Base-by-base conservation (phyloP, 2,113 vertebrate genomes). In the Numida meleagris region DNA sequence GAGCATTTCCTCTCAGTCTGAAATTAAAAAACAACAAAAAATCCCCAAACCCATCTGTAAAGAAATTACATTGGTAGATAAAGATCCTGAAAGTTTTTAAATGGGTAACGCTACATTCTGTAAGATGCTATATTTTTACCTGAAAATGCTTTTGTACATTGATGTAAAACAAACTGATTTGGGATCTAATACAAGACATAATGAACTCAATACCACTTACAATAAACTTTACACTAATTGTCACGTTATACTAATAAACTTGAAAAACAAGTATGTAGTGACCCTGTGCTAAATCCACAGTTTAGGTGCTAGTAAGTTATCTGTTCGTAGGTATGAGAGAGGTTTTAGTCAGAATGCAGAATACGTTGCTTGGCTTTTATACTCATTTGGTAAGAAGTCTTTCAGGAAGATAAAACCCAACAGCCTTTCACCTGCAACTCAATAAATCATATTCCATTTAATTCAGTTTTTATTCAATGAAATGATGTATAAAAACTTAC, bases 401-500 rank as follows among this genome's bases (percentile, higher is more conserved):
- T 73, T n/a, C 53, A 72, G 75, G 66, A 88, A 74, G 79, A 93
- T 12, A 1, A 80, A 86, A 61, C 8, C 43, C 79, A 59, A 67
- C 36, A 59, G 74, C 79, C 75, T 95, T 87, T 88, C 74, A 89
- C 63, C 63, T 95, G 70, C 83, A 86, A 95, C 67, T 82, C 80
- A 90, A 51, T 80, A 96, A 93, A 90, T 66, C 87, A 51, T 67
- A 91, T 55, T 88, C 85, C 96, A 89, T 98, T 98, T 97, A 97
- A 94, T 97, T 96, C 79, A 95, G 93, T 94, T 97, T 98, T 98
- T 98, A 98, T 98, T 98, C 96, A 97, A 94, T 98, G 97, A 98
- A 98, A 97, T 97, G 94, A 97, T 97, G 98, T 98, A 98, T 98
- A 98, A 98, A 98, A 98, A 97, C 97, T 97, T 98, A 98, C 98